phyloP scores from a whole-genome alignment of 2,113 vertebrate species.

The Probosciger aterrimus region DNA sequence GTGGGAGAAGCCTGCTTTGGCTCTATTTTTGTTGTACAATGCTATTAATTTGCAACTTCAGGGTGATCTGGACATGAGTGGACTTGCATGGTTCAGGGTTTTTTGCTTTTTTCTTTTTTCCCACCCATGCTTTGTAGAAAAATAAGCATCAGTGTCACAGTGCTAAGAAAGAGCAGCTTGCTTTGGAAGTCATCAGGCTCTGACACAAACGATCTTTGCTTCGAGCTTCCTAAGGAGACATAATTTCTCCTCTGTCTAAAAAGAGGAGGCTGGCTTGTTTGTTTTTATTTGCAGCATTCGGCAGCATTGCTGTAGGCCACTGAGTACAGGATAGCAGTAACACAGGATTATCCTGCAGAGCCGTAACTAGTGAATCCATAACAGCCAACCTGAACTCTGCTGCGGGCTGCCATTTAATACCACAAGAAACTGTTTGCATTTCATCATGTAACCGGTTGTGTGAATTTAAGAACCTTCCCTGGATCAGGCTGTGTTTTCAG shows the following conservation, averaged over 20 bases:
- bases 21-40: constrained; percentile 11
- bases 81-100: background rate
- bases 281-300: constrained; percentile 65
- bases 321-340: constrained; percentile 55
- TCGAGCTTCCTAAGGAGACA: constrained; percentile 42
- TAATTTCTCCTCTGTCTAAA: constrained; percentile 35
- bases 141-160: constrained; percentile 32
- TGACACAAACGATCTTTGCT: constrained; percentile 40
- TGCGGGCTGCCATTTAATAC: constrained; percentile 60
- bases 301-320: constrained; percentile 64
- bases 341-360: constrained; percentile 69
- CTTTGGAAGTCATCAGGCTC: constrained; percentile 20
- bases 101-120: background rate
- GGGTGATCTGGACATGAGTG: background rate
- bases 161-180: constrained; percentile 13
- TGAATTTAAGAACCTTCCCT: constrained; percentile 43
- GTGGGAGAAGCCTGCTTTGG: background rate
- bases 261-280: constrained; percentile 52
- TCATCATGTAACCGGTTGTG: constrained; percentile 51
- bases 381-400: constrained; percentile 62
- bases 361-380: constrained; percentile 36
- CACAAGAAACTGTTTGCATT: constrained; percentile 62
- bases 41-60: constrained; percentile 19
- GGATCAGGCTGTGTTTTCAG: constrained; percentile 41
- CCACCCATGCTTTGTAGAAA: constrained; percentile 2